phyloP scores from a whole-genome alignment of 2,888 invertebrate genomes.

The Drosophila subsilvestris region DNA sequence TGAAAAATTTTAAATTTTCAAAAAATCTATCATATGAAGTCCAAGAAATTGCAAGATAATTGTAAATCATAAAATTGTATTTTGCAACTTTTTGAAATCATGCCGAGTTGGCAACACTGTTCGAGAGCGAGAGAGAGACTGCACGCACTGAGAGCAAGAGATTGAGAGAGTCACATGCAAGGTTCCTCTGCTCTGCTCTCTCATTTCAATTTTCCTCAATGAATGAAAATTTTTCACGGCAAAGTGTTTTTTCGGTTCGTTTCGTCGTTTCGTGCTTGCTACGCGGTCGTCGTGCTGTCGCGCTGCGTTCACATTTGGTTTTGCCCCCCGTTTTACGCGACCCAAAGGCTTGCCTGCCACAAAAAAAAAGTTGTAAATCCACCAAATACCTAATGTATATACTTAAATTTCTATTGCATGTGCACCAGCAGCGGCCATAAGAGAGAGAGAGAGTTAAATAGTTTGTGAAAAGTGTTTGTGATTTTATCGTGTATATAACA shows the following conservation, averaged over 20 bases:
- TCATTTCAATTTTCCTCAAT: conserved; percentile 80
- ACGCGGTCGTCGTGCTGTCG: conserved; percentile 24
- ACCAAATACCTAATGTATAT: conserved; percentile 37
- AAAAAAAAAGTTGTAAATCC: conserved; percentile 35
- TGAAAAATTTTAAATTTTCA: too few species aligned
- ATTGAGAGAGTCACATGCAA: conserved; percentile 45
- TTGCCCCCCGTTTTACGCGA: conserved; percentile 25
- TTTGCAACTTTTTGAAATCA: conserved; percentile 33
- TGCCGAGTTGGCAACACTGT: conserved; percentile 71
- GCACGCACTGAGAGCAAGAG: conserved; percentile 9
- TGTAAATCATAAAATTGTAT: too few species aligned
- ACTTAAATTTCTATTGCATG: conserved; percentile 35
- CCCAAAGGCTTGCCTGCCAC: conserved; percentile 3
- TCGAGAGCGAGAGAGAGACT: conserved; percentile 26
- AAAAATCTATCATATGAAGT: too few species aligned
- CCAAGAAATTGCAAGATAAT: too few species aligned
- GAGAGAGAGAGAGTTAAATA: conserved; percentile 36
- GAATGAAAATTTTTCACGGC: conserved; percentile 79
- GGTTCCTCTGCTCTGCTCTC: conserved; percentile 36
- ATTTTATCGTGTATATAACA: conserved; percentile 41
- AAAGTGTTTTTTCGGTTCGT: conserved; percentile 62
- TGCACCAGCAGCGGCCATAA: conserved; percentile 18
- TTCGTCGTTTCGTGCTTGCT: conserved; percentile 40
- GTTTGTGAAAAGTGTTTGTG: conserved; percentile 51
- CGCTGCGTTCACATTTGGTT: conserved; percentile 11